Evolutionary conservation across 1,140 invertebrate genomes (phyloP).

Genomic region (Macrobrachium rosenbergii): DNA sequence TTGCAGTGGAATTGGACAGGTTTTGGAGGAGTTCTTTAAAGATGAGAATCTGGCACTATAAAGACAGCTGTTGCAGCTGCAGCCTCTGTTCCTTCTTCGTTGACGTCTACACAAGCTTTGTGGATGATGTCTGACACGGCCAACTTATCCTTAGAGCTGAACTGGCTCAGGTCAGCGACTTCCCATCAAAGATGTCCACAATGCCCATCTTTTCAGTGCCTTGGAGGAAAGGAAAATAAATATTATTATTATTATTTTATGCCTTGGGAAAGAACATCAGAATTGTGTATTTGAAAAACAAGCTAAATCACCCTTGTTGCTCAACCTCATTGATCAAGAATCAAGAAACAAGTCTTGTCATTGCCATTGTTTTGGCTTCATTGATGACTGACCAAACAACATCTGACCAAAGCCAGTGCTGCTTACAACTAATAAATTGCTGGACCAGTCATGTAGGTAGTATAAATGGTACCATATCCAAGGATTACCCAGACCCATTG

Average conservation of each 20-base stretch:
- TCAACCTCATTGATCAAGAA: too few species aligned
- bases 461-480: too few species aligned
- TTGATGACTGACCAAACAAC: too few species aligned
- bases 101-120: slow-evolving; percentile 84
- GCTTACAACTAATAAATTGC: too few species aligned
- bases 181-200: neutral
- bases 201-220: slow-evolving; percentile 21
- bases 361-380: too few species aligned
- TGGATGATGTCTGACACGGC: slow-evolving; percentile 77
- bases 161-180: neutral
- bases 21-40: neutral
- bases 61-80: slow-evolving; percentile 71
- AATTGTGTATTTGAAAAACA: neutral
- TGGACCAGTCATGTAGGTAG: too few species aligned
- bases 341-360: too few species aligned
- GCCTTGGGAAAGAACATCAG: neutral
- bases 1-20: slow-evolving; percentile 83
- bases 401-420: too few species aligned
- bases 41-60: slow-evolving; percentile 74
- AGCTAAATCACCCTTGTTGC: neutral
- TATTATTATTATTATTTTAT: neutral
- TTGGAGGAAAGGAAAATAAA: neutral
- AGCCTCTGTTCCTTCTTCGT: slow-evolving; percentile 81
- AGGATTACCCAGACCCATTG: too few species aligned
- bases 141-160: neutral